Percentiles rank a stretch among this genome's conserved stretches.
These are phyloP conservation scores for Reticulitermes lucifugus DNA, from an alignment of 2,888 invertebrate species.

Conservation along the genomic window DNA sequence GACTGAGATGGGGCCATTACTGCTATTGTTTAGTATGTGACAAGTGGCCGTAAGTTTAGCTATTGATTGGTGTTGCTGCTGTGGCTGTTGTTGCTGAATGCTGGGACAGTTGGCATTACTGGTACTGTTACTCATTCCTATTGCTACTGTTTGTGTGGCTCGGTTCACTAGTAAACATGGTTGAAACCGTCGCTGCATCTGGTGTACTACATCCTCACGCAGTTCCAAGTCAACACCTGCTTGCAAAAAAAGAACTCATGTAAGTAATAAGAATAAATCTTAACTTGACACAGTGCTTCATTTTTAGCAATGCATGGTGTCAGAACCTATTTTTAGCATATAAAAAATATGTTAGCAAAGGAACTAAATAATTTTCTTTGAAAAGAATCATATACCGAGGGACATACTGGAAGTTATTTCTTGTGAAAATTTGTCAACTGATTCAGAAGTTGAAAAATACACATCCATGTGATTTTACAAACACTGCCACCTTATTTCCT, in stretches of 20 bases:
- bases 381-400: too few relatives aligned
- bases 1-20: slow-evolving; percentile 44
- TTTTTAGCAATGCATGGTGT: background rate
- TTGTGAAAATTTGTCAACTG: too few relatives aligned
- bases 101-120: slow-evolving; percentile 28
- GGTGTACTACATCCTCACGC: slow-evolving; percentile 47
- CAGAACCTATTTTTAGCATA: too few relatives aligned
- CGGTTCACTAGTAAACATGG: slow-evolving; percentile 43
- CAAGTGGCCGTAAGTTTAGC: slow-evolving; percentile 18
- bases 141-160: slow-evolving; percentile 44
- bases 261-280: too few relatives aligned
- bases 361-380: too few relatives aligned
- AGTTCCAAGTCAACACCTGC: slow-evolving; percentile 48
- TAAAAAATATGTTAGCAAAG: too few relatives aligned
- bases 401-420: too few relatives aligned
- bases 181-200: slow-evolving; percentile 22
- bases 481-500: too few relatives aligned
- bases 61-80: slow-evolving; percentile 37
- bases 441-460: too few relatives aligned
- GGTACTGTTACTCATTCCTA: slow-evolving; percentile 19
- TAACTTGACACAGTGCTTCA: background rate
- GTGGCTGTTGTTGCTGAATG: slow-evolving; percentile 17
- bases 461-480: too few relatives aligned
- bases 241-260: background rate
- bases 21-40: slow-evolving; percentile 39